Evolutionary conservation across 2,888 invertebrate species (phyloP), one percentile per base, ranked within the genome.

Genomic region (Eristalis arbustorum): DNA sequence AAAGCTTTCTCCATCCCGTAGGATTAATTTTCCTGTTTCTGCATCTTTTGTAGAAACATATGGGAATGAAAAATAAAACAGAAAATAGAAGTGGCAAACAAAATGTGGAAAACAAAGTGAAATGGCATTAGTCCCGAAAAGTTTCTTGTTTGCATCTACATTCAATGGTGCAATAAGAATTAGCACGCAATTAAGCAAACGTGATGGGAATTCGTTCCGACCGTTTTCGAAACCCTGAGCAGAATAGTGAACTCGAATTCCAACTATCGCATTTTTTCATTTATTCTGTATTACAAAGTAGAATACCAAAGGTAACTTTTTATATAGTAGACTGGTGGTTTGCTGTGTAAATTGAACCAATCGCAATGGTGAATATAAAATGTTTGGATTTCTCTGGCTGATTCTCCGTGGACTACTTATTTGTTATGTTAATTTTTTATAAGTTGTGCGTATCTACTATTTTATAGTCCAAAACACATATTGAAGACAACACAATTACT

Each of bases 151-250:
- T 74, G 75, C 56, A 57, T 71, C 62, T 68, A 63, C 75, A 75
- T 71, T 40, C 74, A 71, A 75, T 80, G 75, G 80, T 72, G 80
- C 84, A 84, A 73, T 72, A 64, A 71, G 71, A 84, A 84, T 84
- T 84, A 84, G 84, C 84, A 84, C 79, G 67, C 84, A 84, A 84
- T 84, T 84, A 84, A 67, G 61, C 34, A 62, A 34, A 84, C 84
- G 84, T 84, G 84, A 72, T 28, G 75, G 64, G 84, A 75, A 75
- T 84, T 56, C 31, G 22, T 42, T 69, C 37, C 64, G 13, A 59
- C 23, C 25, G 13, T 25, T 59, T 10, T 18, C 18, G 18, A n/a
- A 22, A 8, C 1, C 6, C 8, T 18, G 49, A 37, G 37, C 18
- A 49, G n/a, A n/a, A 18, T 2, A 18, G 6, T 18, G 18, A 49